Evolutionary conservation across 2,113 vertebrate species (phyloP), one percentile per base, ranked within the genome.

Genomic region (Chinchilla lanigera): DNA sequence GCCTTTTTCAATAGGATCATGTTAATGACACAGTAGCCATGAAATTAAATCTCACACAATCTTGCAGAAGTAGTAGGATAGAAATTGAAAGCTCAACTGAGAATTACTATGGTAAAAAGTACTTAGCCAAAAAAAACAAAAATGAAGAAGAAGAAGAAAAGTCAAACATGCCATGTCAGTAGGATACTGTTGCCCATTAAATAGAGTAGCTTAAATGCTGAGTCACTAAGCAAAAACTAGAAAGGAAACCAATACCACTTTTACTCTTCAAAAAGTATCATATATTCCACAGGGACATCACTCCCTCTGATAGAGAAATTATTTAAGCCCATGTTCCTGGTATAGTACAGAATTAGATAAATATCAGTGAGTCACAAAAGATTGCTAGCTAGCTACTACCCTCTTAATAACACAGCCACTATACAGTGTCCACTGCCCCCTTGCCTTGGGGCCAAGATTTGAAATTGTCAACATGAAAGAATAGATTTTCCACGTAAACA

Each of bases 401-500:
- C 52, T 85, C 24, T 60, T 91, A 61, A 86, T 96, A 84, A 65
- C 47, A 71, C 56, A 94, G 84, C 84, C 78, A 90, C 54, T 44
- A 87, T 80, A 58, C n/a, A 41, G 83, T 7, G 33, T 3, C 81
- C 47, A 44, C 38, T n/a, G 20, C 1, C n/a, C 80, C 56, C 73
- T 93, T 96, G 95, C 47, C 65, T 71, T 88, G 75, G 84, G 97
- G 95, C 38, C 44, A 95, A 73, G 47, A 83, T 67, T 69, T 81
- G 77, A 52, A 82, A 61, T 44, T 61, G 26, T 58, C 84, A 86
- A n/a, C 84, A 35, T 58, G 50, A 24, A 92, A 96, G 54, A 88
- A 54, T 16, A 83, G 54, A 60, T 20, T 88, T 98, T 58, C 61
- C 30, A 2, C 69, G 2, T 47, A 86, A 77, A 83, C 8, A 35